phyloP scores from a whole-genome alignment of 2,797 vertebrate species.

The Semotilus atromaculatus region DNA sequence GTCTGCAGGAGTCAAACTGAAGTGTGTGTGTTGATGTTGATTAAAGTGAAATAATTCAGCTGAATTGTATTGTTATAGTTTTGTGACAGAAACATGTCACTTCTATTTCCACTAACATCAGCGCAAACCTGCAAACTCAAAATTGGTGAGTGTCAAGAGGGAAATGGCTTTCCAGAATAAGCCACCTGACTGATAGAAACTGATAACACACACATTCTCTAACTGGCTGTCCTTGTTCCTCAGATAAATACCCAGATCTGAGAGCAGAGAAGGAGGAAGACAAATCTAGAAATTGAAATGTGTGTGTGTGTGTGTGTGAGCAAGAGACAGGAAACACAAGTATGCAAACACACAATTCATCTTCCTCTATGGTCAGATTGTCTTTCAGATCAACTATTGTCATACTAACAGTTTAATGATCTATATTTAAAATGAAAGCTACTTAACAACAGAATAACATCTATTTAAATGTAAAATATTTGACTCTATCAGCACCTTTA shows the following conservation, averaged over 20 bases:
- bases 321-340: neutral
- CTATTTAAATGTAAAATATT: neutral
- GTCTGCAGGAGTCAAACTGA: neutral
- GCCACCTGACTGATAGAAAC: slow-evolving; percentile 4
- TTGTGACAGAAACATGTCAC: slow-evolving; percentile 18
- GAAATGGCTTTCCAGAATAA: slow-evolving; percentile 38
- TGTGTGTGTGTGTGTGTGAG: neutral
- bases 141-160: slow-evolving; percentile 10
- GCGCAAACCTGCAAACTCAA: slow-evolving; percentile 7
- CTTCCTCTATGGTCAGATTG: neutral
- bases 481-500: neutral
- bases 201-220: neutral
- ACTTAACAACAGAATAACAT: neutral
- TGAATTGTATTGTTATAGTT: slow-evolving; percentile 21
- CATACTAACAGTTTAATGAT: neutral
- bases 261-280: too few relatives aligned
- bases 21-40: neutral
- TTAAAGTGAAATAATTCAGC: neutral
- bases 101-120: slow-evolving; percentile 30
- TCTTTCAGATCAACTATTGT: neutral
- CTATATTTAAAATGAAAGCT: neutral
- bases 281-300: too few relatives aligned
- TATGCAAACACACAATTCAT: neutral
- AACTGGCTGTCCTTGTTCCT: neutral
- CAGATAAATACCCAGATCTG: slow-evolving; percentile 10